Percentiles rank a stretch among this genome's conserved stretches.
Evolutionary conservation across 1,140 invertebrate genomes (phyloP).

Genomic region (Aricia agestis): DNA sequence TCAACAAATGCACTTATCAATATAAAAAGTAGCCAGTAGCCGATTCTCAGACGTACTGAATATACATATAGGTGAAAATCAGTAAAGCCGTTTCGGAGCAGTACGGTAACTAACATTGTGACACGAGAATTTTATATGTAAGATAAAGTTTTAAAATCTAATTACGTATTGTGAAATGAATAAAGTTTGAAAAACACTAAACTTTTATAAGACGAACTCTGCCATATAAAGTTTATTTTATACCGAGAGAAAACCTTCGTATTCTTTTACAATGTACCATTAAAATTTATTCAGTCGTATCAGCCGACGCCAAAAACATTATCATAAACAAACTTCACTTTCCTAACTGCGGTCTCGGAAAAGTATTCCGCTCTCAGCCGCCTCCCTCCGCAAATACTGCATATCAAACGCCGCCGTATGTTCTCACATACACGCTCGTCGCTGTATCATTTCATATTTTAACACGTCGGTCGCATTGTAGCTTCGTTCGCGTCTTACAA

Average conservation of each 20-base stretch:
- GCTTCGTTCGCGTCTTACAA: neutral
- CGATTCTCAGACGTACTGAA: no score
- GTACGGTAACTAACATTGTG: no score
- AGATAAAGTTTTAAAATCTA: neutral
- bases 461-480: neutral
- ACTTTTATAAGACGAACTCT: neutral
- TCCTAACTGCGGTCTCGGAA: conserved; percentile 27
- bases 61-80: no score
- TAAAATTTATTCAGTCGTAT: conserved; percentile 38
- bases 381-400: conserved; percentile 21
- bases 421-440: conserved; percentile 3
- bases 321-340: conserved; percentile 45
- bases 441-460: conserved; percentile 3
- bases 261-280: conserved; percentile 29
- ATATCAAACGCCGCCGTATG: conserved; percentile 20
- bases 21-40: no score
- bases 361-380: conserved; percentile 34
- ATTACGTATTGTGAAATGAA: conserved; percentile 3
- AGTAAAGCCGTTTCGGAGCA: no score
- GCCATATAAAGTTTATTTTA: neutral
- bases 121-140: no score
- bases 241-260: neutral
- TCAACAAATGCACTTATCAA: no score
- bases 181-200: neutral
- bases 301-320: conserved; percentile 35